Evolutionary conservation across 2,888 invertebrate genomes (phyloP).

Genomic region (Anorthoa munda): DNA sequence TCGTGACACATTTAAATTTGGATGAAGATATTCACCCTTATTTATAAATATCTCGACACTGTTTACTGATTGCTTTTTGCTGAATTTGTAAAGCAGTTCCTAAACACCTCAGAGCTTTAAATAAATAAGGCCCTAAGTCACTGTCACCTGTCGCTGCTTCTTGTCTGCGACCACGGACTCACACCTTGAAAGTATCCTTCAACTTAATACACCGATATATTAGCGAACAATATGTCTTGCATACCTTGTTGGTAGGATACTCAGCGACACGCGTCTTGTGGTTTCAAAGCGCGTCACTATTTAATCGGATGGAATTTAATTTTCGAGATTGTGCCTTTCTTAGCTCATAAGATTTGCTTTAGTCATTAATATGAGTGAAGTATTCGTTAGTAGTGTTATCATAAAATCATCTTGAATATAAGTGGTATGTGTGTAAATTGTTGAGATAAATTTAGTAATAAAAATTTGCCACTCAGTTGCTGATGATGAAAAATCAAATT

Average conservation of each 20-base stretch:
- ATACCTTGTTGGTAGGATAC: neutral
- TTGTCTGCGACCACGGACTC: neutral
- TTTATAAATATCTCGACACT: too few species aligned
- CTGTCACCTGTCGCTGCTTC: too few species aligned
- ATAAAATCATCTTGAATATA: constrained; percentile 21
- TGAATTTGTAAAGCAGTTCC: too few species aligned
- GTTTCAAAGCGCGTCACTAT: neutral
- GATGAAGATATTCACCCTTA: too few species aligned
- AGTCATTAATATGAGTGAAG: constrained; percentile 48
- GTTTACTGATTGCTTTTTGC: too few species aligned
- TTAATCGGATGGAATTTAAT: neutral
- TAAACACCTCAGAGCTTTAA: too few species aligned
- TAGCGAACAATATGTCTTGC: neutral
- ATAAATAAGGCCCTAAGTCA: too few species aligned
- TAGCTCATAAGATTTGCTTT: constrained; percentile 46
- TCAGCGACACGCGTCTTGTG: neutral
- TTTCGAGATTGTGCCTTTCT: constrained; percentile 39
- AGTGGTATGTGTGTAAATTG: constrained; percentile 19
- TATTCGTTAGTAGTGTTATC: constrained; percentile 14
- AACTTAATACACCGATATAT: neutral
- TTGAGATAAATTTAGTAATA: constrained; percentile 17
- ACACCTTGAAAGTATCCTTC: neutral
- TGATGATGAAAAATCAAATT: neutral
- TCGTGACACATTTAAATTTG: too few species aligned
- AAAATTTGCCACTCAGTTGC: neutral